Base-by-base conservation (phyloP, 1,140 invertebrate species). In the Zaprionus inermis region DNA sequence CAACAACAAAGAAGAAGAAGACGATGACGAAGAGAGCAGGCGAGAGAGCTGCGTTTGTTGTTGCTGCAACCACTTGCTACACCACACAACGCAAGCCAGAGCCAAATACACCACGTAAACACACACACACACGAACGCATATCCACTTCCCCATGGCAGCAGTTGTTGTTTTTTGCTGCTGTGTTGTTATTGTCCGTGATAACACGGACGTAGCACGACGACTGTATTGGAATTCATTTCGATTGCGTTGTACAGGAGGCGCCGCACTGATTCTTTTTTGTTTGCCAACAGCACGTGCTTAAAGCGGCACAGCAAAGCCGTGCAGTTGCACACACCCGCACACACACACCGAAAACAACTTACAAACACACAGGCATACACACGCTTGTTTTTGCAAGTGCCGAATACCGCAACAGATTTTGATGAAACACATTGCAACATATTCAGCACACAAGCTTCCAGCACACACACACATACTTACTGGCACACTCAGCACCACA, bases 1-100 rank as follows among this genome's bases (percentile, higher is more conserved):
- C 20, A 52, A 66, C 34, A 55, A 36, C 18, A 64, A 30, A 16
- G 16, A n/a, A 44, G 41, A 72, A 64, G 68, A 10, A 14, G 44
- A 16, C 30, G 46, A n/a, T 16, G n/a, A 6, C 16, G 14, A 9
- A 44, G 32, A 72, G 61, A 59, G 9, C 20, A 36, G 46, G 63
- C 22, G 30, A 60, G 20, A 60, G 18, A 22, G 34, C 32, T 11
- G 38, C 11, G 54, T 64, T 71, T 72, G 61, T 72, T 72, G 61
- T 57, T 72, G 69, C 71, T 72, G 69, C 71, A 73, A 73, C 71
- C 71, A 73, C 72, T 74, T 74, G 72, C 72, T 70, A 74, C 72
- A 70, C 72, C 57, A 52, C 60, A 46, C 32, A 60, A 59, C 30
- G 24, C 56, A 69, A 61, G 61, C 36, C 18, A 61, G 30, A 61